These are phyloP conservation scores for Lycophotia porphyrea DNA, from an alignment of 2,888 invertebrate genomes.

Conservation along the genomic window DNA sequence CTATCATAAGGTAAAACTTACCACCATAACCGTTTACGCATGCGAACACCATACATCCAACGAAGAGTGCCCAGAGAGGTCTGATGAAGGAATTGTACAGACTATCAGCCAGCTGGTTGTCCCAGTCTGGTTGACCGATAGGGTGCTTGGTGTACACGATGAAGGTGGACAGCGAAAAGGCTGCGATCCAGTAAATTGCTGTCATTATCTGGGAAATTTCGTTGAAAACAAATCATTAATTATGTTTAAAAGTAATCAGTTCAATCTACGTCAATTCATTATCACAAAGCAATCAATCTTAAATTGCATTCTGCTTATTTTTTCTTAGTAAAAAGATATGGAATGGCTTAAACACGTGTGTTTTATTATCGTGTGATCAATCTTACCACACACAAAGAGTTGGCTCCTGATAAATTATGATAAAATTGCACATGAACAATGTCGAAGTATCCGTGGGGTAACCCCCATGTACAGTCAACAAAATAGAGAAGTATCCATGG, in stretches of 20 bases:
- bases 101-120: slow-evolving; percentile 67
- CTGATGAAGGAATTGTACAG: slow-evolving; percentile 76
- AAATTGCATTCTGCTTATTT: background rate
- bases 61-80: slow-evolving; percentile 77
- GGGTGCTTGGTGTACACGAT: slow-evolving; percentile 66
- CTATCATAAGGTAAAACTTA: slow-evolving; percentile 55
- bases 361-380: background rate
- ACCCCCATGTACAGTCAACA: too few relatives aligned
- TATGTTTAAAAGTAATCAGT: background rate
- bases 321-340: background rate
- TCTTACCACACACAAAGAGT: background rate
- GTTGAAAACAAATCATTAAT: background rate
- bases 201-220: slow-evolving; percentile 50
- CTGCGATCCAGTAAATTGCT: slow-evolving; percentile 61
- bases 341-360: background rate
- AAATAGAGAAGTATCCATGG: too few relatives aligned
- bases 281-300: background rate
- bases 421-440: background rate
- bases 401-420: background rate
- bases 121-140: slow-evolving; percentile 64
- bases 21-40: slow-evolving; percentile 84
- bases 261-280: background rate
- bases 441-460: background rate
- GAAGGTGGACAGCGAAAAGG: slow-evolving; percentile 50
- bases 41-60: slow-evolving; percentile 81